These are phyloP conservation scores for Aurelia sp. DNA, from an alignment of 30 jellyfish, hydroid and myxozoan species.

Conservation along the genomic window DNA sequence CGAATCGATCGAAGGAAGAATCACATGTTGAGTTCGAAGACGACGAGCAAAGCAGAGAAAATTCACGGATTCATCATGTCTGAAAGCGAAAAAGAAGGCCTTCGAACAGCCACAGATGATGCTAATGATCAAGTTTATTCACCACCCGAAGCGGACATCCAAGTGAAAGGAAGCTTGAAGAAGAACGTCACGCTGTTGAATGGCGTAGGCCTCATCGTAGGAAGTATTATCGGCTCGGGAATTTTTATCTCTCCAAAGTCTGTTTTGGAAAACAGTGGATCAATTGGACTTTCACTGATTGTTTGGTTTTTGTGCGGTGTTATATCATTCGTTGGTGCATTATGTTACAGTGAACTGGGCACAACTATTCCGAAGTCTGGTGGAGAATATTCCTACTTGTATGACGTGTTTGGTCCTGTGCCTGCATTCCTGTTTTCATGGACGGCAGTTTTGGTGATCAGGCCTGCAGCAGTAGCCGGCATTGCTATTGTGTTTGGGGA, in stretches of 20 bases:
- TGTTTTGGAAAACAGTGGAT: constrained; percentile 47
- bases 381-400: constrained; percentile 79
- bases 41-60: too few species aligned
- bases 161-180: constrained; percentile 57
- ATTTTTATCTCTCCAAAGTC: constrained; percentile 79
- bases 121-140: constrained; percentile 57
- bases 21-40: too few species aligned
- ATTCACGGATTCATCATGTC: constrained; percentile 10
- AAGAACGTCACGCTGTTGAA: constrained; percentile 67
- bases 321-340: constrained; percentile 71
- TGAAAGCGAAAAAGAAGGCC: constrained; percentile 68
- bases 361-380: constrained; percentile 81
- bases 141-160: constrained; percentile 66
- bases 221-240: constrained; percentile 90
- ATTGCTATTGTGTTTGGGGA: constrained; percentile 81
- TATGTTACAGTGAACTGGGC: constrained; percentile 87
- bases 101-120: constrained; percentile 72
- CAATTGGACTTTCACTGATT: constrained; percentile 77
- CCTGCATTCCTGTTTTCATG: constrained; percentile 88
- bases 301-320: constrained; percentile 84
- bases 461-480: constrained; percentile 90
- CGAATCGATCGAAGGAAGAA: too few species aligned
- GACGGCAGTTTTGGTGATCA: constrained; percentile 83
- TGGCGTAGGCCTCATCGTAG: constrained; percentile 89
- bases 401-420: constrained; percentile 70